phyloP scores from a whole-genome alignment of 2,888 invertebrate genomes.

The Rhagium mordax region DNA sequence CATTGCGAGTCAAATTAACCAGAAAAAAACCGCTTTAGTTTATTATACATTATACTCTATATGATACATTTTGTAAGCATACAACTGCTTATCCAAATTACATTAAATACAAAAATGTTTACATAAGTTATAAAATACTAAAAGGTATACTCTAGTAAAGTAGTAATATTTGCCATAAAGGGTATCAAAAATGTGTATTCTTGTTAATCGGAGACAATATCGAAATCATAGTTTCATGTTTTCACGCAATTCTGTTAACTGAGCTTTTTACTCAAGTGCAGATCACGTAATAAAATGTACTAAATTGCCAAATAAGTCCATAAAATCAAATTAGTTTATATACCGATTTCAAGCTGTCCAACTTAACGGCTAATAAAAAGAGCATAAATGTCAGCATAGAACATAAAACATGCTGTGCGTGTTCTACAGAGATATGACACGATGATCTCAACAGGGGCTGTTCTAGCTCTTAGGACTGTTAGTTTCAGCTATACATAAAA shows the following conservation, averaged over 20 bases:
- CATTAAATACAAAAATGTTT: too few species aligned
- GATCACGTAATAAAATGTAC: constrained; percentile 16
- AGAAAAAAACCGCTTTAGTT: too few species aligned
- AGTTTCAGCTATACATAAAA: constrained; percentile 27
- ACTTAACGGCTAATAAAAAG: constrained; percentile 68
- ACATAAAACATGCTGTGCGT: constrained; percentile 67
- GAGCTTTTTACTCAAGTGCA: not conserved
- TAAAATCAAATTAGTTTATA: constrained; percentile 56
- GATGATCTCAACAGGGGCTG: constrained; percentile 46
- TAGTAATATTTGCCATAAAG: too few species aligned
- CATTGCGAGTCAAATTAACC: too few species aligned
- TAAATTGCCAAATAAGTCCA: constrained; percentile 47
- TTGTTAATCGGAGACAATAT: too few species aligned
- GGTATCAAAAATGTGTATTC: too few species aligned
- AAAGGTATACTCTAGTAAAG: too few species aligned
- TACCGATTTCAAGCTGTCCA: constrained; percentile 61
- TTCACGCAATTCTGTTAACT: not conserved
- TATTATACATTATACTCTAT: too few species aligned
- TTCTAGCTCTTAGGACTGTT: constrained; percentile 29
- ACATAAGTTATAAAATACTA: too few species aligned
- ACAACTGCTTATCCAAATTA: too few species aligned
- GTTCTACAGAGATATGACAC: constrained; percentile 66
- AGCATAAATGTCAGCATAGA: constrained; percentile 66
- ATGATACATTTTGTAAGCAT: too few species aligned
- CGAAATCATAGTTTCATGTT: not conserved